A percentile compares a stretch with the other conserved stretches of the same genome.
Evolutionary conservation across 2,113 vertebrate species (phyloP).

Genomic region (Tinamus guttatus): DNA sequence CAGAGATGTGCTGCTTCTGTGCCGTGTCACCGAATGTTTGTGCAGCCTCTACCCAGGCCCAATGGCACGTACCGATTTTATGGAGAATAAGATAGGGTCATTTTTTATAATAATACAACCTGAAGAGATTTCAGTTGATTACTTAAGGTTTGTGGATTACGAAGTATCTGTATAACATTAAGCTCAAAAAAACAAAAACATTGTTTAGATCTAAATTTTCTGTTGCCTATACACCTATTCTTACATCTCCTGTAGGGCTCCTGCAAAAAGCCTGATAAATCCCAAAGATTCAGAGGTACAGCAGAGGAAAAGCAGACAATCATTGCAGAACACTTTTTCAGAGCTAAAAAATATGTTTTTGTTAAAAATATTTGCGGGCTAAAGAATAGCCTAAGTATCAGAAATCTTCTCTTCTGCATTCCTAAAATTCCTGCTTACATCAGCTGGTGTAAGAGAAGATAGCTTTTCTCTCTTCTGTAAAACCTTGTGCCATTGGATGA

Average conservation of each 20-base stretch:
- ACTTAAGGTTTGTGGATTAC: not conserved
- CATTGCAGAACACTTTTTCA: not conserved
- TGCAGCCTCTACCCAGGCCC: not conserved
- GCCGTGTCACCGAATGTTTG: rapidly evolving
- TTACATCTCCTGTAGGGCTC: not conserved
- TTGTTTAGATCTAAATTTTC: not conserved
- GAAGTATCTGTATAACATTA: not conserved
- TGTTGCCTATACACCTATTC: not conserved
- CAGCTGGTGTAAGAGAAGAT: not conserved
- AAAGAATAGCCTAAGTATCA: not conserved
- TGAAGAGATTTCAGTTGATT: not conserved
- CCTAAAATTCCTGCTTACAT: not conserved
- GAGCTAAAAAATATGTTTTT: not conserved
- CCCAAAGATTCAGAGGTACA: not conserved
- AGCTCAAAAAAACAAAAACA: not conserved
- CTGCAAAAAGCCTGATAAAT: not conserved
- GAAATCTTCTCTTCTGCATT: not conserved
- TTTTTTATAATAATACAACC: not conserved
- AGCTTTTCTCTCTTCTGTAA: not conserved
- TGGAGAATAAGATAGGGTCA: not conserved
- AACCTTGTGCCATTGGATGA: not conserved
- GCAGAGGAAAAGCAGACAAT: not conserved
- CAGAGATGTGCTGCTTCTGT: not conserved
- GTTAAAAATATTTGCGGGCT: not conserved
- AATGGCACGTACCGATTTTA: not conserved